Base-by-base conservation (phyloP, 2,888 invertebrate species). In the Drosophila neonasuta region DNA sequence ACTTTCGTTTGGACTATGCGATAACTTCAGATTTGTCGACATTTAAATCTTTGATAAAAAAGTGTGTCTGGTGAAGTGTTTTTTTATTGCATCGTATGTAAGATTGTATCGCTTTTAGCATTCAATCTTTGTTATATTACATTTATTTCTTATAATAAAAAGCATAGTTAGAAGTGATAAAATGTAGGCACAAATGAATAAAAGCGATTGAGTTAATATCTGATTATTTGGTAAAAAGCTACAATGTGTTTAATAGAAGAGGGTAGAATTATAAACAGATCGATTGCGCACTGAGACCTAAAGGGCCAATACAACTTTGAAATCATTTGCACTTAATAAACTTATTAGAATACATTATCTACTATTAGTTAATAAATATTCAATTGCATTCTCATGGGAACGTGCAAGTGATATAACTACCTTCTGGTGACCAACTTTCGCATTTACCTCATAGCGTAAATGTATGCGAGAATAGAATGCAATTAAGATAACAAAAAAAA, bases 311-410 rank as follows among this genome's bases (percentile, higher is more conserved):
- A 30, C 52, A 30, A 36, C n/a, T 39, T 36, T 29, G 30, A 17
- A 60, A 61, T 17, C 54, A 54, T 71, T 83, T 61, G 66, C 62
- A 70, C 51, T 59, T 71, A 68, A 81, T 72, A 55, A 65, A 62
- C 48, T 64, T 51, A 48, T 55, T 70, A 70, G 59, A 72, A 76
- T 46, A 15, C 45, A 52, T 44, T 70, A 52, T 17, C 13, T 30
- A 48, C 32, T 57, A 42, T 61, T 51, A 51, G 59, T 34, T 65
- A 56, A 77, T 79, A 77, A 77, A 85, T 82, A 76, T 82, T 77
- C 66, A 80, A 71, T 68, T 67, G 11, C 51, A 56, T 45, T 45
- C 41, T 8, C 59, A 57, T 84, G 82, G 72, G 82, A 84, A 84
- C 41, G 49, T 55, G 39, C 36, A 46, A 67, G 5, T 51, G 36